These are phyloP conservation scores for Erynnis tages DNA, from an alignment of 2,888 invertebrate genomes.

Conservation along the genomic window DNA sequence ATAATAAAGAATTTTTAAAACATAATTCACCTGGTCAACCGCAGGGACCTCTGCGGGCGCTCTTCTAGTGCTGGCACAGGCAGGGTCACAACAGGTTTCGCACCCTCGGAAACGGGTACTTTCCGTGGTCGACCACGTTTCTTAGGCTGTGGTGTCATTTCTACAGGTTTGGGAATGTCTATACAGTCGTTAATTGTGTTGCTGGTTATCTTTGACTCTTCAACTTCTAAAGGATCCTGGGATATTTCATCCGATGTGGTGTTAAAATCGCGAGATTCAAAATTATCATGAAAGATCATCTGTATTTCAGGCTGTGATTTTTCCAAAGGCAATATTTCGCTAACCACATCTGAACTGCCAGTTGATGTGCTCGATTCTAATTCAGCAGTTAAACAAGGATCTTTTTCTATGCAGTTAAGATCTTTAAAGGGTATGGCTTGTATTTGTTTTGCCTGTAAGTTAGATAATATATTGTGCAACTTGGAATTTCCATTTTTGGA, in stretches of 20 bases:
- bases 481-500: conserved; percentile 79
- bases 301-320: conserved; percentile 59
- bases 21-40: conserved; percentile 60
- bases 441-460: conserved; percentile 69
- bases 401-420: conserved; percentile 54
- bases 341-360: conserved; percentile 47
- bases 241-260: conserved; percentile 61
- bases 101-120: conserved; percentile 60
- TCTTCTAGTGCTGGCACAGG: conserved; percentile 71
- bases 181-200: conserved; percentile 41
- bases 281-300: conserved; percentile 72
- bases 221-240: conserved; percentile 73
- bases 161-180: conserved; percentile 49
- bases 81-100: conserved; percentile 50
- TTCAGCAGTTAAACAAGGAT: conserved; percentile 49
- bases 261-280: conserved; percentile 63
- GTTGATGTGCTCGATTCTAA: conserved; percentile 63
- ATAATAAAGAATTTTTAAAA: neutral
- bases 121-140: conserved; percentile 76
- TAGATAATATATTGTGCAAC: conserved; percentile 71
- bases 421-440: conserved; percentile 59
- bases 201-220: conserved; percentile 42
- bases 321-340: conserved; percentile 52
- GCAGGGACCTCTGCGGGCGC: conserved; percentile 70
- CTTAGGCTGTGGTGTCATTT: conserved; percentile 68